phyloP scores from a whole-genome alignment of 2,113 vertebrate species.

The Nyctereutes procyonoides region DNA sequence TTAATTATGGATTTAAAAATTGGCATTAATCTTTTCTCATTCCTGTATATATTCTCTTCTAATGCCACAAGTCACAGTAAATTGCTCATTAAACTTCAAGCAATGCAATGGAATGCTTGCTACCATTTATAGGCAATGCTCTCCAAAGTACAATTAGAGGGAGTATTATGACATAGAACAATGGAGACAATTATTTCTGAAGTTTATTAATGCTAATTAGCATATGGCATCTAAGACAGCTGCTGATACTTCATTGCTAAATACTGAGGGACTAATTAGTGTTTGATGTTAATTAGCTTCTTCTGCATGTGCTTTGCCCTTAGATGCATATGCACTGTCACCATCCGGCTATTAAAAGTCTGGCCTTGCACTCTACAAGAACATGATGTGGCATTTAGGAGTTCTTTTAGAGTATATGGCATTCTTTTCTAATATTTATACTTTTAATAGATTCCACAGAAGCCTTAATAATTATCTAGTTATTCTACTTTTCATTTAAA shows the following conservation, averaged over 20 bases:
- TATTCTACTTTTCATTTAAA: constrained; percentile 2
- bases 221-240: constrained; percentile 91
- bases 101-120: constrained; percentile 81
- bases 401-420: constrained; percentile 46
- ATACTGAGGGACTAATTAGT: constrained; percentile 93
- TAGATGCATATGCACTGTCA: constrained; percentile 79
- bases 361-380: constrained; percentile 72
- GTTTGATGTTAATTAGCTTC: constrained; percentile 90
- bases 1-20: constrained; percentile 80
- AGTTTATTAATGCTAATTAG: constrained; percentile 93
- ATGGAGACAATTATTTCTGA: constrained; percentile 92
- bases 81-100: constrained; percentile 88
- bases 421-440: constrained; percentile 40
- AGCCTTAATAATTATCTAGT: constrained; percentile 59
- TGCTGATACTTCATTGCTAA: constrained; percentile 91
- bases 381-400: constrained; percentile 73
- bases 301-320: constrained; percentile 86
- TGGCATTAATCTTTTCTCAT: constrained; percentile 79
- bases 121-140: constrained; percentile 87
- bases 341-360: constrained; percentile 84
- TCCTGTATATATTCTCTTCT: constrained; percentile 69
- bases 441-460: neutral
- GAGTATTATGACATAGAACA: constrained; percentile 90
- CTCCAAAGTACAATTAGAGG: constrained; percentile 90
- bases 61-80: constrained; percentile 85